A percentile compares a stretch with the other conserved stretches of the same genome.
These are phyloP conservation scores for Andrena trimmerana DNA, from an alignment of 2,888 invertebrate genomes.

Conservation along the genomic window DNA sequence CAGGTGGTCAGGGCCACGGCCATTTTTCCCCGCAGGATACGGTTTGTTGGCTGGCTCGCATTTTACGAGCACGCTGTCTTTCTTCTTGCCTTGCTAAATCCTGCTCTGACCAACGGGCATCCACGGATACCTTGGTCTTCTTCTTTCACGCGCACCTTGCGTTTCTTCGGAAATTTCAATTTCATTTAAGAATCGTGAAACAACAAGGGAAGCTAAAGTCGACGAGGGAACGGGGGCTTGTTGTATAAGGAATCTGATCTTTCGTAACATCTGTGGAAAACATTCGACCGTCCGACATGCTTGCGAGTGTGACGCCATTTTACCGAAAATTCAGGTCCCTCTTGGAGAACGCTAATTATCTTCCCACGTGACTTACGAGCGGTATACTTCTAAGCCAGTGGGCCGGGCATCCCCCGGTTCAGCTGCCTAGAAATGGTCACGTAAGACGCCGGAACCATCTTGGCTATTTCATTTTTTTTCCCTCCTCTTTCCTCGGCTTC, in stretches of 20 bases:
- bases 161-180: neutral
- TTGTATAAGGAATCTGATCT: neutral
- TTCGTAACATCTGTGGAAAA: neutral
- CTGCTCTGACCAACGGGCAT: conserved; percentile 4
- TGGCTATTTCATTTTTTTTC: conserved; percentile 42
- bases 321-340: conserved; percentile 41
- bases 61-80: conserved; percentile 48
- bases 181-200: neutral
- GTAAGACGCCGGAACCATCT: conserved; percentile 64
- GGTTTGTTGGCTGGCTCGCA: conserved; percentile 54
- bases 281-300: conserved; percentile 3
- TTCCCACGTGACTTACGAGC: conserved; percentile 51
- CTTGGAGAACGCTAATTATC: conserved; percentile 57
- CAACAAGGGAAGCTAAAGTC: neutral
- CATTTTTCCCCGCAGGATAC: conserved; percentile 74
- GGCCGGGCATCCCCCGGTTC: conserved; percentile 55
- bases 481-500: conserved; percentile 29
- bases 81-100: conserved; percentile 52
- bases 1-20: conserved; percentile 83
- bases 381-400: conserved; percentile 56
- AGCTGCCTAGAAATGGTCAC: conserved; percentile 64
- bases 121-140: conserved; percentile 9
- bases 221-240: neutral
- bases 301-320: conserved; percentile 40
- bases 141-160: neutral